Evolutionary conservation across 2,113 vertebrate genomes (phyloP).

Genomic region (Corythaeola cristata): DNA sequence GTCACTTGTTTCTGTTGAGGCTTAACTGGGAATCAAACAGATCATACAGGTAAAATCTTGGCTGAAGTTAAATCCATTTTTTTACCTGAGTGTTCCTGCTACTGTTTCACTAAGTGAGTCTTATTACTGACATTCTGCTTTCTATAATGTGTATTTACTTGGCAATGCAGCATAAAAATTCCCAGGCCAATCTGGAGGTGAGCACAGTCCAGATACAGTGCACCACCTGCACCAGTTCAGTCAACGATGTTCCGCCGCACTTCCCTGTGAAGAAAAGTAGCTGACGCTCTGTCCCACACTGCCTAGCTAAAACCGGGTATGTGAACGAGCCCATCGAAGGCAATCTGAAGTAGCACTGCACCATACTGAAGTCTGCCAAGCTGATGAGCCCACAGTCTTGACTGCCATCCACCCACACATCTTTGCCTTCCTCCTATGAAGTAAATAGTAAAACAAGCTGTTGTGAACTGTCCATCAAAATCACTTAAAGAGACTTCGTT

Average conservation of each 20-base stretch:
- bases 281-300: background rate
- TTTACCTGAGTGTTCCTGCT: background rate
- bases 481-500: background rate
- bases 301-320: background rate
- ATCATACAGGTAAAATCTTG: background rate
- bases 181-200: background rate
- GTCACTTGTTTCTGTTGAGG: background rate
- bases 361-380: background rate
- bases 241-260: background rate
- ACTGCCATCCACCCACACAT: slow-evolving; percentile 38
- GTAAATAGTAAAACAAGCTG: slow-evolving; percentile 25
- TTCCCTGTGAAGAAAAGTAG: background rate
- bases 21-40: background rate
- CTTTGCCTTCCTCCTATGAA: slow-evolving; percentile 16
- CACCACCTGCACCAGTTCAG: background rate
- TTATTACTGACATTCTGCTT: background rate
- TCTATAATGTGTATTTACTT: background rate
- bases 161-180: background rate
- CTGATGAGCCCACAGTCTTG: slow-evolving; percentile 23
- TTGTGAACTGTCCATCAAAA: slow-evolving; percentile 48
- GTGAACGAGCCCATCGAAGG: background rate
- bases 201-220: background rate
- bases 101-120: background rate
- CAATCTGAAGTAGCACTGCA: background rate
- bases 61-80: background rate